These are phyloP conservation scores for Enteromius viviparus DNA, from an alignment of 2,797 vertebrate genomes.

Conservation along the genomic window DNA sequence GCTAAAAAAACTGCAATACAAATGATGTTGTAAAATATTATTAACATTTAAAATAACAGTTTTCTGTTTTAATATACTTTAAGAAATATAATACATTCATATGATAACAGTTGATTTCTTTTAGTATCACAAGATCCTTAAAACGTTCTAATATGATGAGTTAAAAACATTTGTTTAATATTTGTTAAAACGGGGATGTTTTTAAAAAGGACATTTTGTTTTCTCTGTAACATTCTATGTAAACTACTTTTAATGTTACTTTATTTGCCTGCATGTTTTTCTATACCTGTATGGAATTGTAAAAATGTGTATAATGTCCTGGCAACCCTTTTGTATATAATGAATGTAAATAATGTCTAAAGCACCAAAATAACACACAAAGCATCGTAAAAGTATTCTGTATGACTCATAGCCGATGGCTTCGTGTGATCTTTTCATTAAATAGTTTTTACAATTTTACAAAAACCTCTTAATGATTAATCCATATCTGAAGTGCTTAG, in stretches of 20 bases:
- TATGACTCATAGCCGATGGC: neutral
- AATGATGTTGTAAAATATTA: neutral
- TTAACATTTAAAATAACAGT: neutral
- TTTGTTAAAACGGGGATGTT: neutral
- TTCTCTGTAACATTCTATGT: too few relatives aligned
- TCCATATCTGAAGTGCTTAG: neutral
- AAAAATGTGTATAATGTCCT: neutral
- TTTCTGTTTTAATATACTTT: neutral
- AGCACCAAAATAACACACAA: neutral
- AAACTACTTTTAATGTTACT: too few relatives aligned
- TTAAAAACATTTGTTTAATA: neutral
- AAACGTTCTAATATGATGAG: neutral
- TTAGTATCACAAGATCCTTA: neutral
- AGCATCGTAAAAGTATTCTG: neutral
- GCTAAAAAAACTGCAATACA: neutral
- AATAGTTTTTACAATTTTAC: neutral
- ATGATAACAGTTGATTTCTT: neutral
- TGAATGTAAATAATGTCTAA: neutral
- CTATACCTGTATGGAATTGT: neutral
- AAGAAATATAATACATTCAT: neutral
- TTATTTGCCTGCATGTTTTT: neutral
- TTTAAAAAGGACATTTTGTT: too few relatives aligned
- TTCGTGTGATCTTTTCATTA: neutral
- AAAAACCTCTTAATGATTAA: slow-evolving; percentile 1
- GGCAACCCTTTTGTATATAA: neutral